Evolutionary conservation across 2,113 vertebrate genomes (phyloP), one percentile per base, ranked within the genome.

Genomic region (Anthoscopus minutus): DNA sequence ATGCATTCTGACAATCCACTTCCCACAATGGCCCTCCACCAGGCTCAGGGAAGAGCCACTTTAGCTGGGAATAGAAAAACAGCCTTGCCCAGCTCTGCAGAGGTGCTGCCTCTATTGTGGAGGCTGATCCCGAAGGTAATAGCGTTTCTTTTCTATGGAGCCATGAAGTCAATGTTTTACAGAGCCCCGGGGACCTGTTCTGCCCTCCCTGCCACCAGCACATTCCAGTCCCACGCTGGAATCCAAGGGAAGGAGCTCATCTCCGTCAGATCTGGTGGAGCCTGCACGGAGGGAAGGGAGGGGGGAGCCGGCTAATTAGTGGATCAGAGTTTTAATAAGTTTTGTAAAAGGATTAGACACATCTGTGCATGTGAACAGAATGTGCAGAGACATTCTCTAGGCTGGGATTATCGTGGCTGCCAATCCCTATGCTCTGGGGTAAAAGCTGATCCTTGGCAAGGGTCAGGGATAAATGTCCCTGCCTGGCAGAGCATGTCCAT

Each of bases 321-420:
- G 61, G 65, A 64, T 89, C 48, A 17, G 80, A 67, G 80, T 53
- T 96, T 92, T 95, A 96, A 74, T 93, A 86, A 94, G 89, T 95
- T 95, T 86, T 81, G 85, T 95, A 95, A 96, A 95, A 79, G 94
- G 95, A 96, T 97, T 96, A 96, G 90, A 53, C 67, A 48, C 90
- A 86, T 97, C 92, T 84, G 50, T 74, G 82, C 82, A 2, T 56
- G 66, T 48, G 88, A 93, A 70, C 88, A 42, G 90, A 96, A 96
- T 92, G 69, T 27, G 76, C 80, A 86, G 94, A 92, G 94, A 81
- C 93, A 93, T 72, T 67, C 93, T 74, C 94, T 8, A 50, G 95
- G 86, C 86, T 83, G 80, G 93, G 95, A 96, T 97, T 95, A 93
- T 5, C 27, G 24, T 22, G 72, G 64, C 72, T 96, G 90, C 85